Evolutionary conservation across 2,113 vertebrate genomes (phyloP).

Genomic region (Corythoichthys intestinalis): DNA sequence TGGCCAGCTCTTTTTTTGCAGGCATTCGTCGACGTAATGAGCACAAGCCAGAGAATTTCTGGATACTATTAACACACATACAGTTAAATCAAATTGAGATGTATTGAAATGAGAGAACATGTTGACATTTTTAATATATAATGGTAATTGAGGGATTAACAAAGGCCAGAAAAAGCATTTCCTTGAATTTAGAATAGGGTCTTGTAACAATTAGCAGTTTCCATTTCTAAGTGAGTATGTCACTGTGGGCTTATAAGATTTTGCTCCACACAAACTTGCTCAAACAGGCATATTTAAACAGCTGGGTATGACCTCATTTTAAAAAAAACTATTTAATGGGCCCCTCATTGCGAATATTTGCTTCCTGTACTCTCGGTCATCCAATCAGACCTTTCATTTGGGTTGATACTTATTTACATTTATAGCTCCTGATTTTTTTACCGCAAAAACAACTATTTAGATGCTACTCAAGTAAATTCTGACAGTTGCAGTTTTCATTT

Average conservation of each 20-base stretch:
- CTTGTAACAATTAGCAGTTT: conserved; percentile 3
- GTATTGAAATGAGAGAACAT: background rate
- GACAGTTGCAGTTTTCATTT: background rate
- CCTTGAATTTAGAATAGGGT: background rate
- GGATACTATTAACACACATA: too few relatives aligned
- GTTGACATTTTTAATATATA: background rate
- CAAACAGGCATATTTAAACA: background rate
- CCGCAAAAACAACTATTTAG: background rate
- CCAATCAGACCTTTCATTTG: background rate
- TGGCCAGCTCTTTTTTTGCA: background rate
- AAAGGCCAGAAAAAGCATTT: background rate
- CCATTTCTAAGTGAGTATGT: background rate
- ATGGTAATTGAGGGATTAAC: background rate
- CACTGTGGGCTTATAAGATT: background rate
- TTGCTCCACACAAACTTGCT: background rate
- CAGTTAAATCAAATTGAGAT: background rate
- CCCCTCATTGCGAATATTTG: background rate
- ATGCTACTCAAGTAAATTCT: background rate
- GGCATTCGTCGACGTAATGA: background rate
- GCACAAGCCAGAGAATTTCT: too few relatives aligned
- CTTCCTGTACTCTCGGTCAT: background rate
- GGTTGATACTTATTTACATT: background rate
- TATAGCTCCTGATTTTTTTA: background rate
- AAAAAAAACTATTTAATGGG: background rate
- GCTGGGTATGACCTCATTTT: background rate